phyloP scores from a whole-genome alignment of 2,888 invertebrate species.

The Pollenia griseotomentosa region DNA sequence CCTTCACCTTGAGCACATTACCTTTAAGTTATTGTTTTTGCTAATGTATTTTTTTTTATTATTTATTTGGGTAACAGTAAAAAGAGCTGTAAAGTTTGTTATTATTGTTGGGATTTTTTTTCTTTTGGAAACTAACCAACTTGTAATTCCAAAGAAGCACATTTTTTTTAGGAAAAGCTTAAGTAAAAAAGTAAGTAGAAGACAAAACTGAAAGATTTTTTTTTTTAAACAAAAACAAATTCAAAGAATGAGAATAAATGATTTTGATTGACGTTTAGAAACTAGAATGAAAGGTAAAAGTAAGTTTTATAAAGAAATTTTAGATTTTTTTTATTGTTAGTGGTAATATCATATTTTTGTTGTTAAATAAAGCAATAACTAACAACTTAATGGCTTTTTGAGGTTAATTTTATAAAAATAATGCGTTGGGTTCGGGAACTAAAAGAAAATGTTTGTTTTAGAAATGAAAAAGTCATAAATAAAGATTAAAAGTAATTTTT shows the following conservation, averaged over 20 bases:
- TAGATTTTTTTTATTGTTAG: neutral
- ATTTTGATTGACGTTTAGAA: slow-evolving; percentile 45
- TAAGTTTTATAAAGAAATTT: neutral
- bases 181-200: neutral
- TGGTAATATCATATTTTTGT: neutral
- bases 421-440: too few relatives aligned
- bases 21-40: slow-evolving; percentile 1
- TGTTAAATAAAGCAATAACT: too few relatives aligned
- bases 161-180: neutral
- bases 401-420: neutral
- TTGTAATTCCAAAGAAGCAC: neutral
- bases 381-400: neutral
- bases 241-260: neutral
- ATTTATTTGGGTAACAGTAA: neutral
- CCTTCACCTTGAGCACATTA: slow-evolving; percentile 66
- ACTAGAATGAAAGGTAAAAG: slow-evolving; percentile 59
- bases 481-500: too few relatives aligned
- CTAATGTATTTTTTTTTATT: neutral
- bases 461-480: too few relatives aligned
- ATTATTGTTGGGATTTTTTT: neutral
- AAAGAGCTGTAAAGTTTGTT: neutral
- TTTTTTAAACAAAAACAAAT: neutral
- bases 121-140: neutral
- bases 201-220: neutral
- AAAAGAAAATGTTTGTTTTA: too few relatives aligned